Evolutionary conservation across 2,888 invertebrate species (phyloP).

Genomic region (Drosophila ustulata): DNA sequence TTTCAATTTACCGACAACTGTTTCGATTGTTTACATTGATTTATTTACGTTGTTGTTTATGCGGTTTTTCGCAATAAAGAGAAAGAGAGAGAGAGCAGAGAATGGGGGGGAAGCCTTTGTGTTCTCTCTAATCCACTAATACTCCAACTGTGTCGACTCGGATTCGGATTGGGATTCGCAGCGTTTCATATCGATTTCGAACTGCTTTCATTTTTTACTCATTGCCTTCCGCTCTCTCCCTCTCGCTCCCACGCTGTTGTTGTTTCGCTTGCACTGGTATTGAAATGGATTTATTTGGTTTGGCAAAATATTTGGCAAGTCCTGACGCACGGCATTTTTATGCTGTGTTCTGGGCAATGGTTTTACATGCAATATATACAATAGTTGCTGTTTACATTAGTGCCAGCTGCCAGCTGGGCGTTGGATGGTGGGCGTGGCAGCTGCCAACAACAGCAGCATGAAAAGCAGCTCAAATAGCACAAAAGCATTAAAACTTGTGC

Average conservation of each 20-base stretch:
- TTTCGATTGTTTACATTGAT: slow-evolving; percentile 82
- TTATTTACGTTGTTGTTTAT: slow-evolving; percentile 78
- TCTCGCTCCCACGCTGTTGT: not conserved
- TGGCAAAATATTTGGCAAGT: slow-evolving; percentile 76
- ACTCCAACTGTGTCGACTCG: slow-evolving; percentile 58
- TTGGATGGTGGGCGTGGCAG: slow-evolving; percentile 41
- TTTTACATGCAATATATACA: slow-evolving; percentile 61
- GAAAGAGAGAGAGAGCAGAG: slow-evolving; percentile 7
- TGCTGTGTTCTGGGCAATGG: slow-evolving; percentile 48
- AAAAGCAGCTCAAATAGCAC: slow-evolving; percentile 52
- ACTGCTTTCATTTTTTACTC: slow-evolving; percentile 8
- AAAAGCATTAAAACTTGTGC: slow-evolving; percentile 51
- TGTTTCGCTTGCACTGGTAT: slow-evolving; percentile 32
- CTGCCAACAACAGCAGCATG: slow-evolving; percentile 34
- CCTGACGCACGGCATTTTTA: slow-evolving; percentile 67
- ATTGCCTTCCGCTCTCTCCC: not conserved
- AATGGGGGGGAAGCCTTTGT: slow-evolving; percentile 14
- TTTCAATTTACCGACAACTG: slow-evolving; percentile 81
- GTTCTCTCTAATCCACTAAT: slow-evolving; percentile 70
- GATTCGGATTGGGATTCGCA: slow-evolving; percentile 39
- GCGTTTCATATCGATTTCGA: slow-evolving; percentile 50
- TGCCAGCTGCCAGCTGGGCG: slow-evolving; percentile 29
- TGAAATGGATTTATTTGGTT: slow-evolving; percentile 76
- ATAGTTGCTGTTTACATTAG: slow-evolving; percentile 67
- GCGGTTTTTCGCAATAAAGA: slow-evolving; percentile 67